Evolutionary conservation across 2,888 invertebrate genomes (phyloP).

Genomic region (Idaea dimidiata): DNA sequence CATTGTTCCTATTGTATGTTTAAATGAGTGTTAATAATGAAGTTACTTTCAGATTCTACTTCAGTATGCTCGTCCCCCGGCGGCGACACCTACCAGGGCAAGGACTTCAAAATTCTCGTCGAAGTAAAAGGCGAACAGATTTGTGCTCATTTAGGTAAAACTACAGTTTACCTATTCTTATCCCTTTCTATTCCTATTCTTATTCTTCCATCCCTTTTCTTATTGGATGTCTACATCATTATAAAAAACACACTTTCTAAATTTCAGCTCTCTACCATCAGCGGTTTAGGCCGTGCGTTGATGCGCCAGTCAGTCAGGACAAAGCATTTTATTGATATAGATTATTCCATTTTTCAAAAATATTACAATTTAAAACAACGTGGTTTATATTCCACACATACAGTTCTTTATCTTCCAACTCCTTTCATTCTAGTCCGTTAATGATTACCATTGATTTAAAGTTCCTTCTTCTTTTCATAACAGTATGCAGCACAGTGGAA

Average conservation of each 20-base stretch:
- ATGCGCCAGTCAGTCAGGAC: no score
- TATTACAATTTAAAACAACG: no score
- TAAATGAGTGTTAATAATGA: background rate
- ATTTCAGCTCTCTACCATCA: no score
- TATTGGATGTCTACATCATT: no score
- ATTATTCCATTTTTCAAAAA: background rate
- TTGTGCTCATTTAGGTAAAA: conserved; percentile 83
- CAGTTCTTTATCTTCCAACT: background rate
- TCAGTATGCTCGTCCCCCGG: conserved; percentile 75
- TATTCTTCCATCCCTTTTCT: no score
- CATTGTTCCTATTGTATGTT: background rate
- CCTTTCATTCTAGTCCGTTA: background rate
- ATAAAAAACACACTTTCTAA: background rate
- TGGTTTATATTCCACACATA: no score
- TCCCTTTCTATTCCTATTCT: no score
- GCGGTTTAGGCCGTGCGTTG: no score
- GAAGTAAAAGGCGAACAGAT: conserved; percentile 84
- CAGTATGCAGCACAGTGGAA: conserved; percentile 88
- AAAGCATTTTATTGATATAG: background rate
- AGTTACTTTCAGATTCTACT: conserved; percentile 51
- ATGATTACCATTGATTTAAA: background rate
- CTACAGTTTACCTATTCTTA: background rate
- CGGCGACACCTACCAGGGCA: conserved; percentile 68
- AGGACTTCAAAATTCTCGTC: conserved; percentile 74
- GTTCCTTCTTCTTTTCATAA: background rate